Conservation (phyloP, 2,888 invertebrate genomes). For the Aporophyla nigra region DNA sequence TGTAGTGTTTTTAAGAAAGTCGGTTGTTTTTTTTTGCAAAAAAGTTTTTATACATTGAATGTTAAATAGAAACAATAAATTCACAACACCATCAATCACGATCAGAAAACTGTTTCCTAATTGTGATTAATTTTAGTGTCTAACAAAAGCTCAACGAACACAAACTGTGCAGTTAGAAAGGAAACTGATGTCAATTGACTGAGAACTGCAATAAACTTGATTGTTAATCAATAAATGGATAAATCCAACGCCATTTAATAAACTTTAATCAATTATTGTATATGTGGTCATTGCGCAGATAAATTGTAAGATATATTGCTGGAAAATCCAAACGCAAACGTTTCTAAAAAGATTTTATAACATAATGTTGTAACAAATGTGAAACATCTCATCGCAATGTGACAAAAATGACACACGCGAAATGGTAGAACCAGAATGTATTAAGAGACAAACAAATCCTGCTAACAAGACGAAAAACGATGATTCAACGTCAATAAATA, state of each 20-base stretch:
- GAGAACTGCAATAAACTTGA: slow-evolving; percentile 30
- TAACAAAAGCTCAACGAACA: slow-evolving; percentile 36
- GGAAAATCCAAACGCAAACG: neutral
- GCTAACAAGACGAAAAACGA: slow-evolving; percentile 75
- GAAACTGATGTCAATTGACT: slow-evolving; percentile 30
- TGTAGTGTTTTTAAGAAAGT: too few relatives aligned
- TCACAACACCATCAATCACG: slow-evolving; percentile 14
- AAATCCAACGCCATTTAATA: slow-evolving; percentile 38
- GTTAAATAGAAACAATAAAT: neutral
- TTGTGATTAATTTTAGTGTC: slow-evolving; percentile 40
- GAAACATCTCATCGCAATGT: slow-evolving; percentile 16
- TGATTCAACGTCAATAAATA: slow-evolving; percentile 80
- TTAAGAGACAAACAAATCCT: slow-evolving; percentile 62
- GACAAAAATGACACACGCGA: slow-evolving; percentile 20
- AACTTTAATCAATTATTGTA: slow-evolving; percentile 8
- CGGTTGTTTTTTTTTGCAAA: too few relatives aligned
- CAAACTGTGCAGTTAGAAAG: slow-evolving; percentile 44
- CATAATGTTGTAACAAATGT: slow-evolving; percentile 9
- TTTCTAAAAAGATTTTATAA: neutral
- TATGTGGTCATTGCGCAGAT: slow-evolving; percentile 11
- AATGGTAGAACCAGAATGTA: slow-evolving; percentile 12
- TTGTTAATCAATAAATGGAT: slow-evolving; percentile 44
- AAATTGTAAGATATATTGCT: slow-evolving; percentile 9
- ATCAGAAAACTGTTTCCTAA: slow-evolving; percentile 15
- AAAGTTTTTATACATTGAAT: slow-evolving; percentile 5